Conservation (phyloP, 2,797 vertebrate species). For the Diglossa cyanea region DNA sequence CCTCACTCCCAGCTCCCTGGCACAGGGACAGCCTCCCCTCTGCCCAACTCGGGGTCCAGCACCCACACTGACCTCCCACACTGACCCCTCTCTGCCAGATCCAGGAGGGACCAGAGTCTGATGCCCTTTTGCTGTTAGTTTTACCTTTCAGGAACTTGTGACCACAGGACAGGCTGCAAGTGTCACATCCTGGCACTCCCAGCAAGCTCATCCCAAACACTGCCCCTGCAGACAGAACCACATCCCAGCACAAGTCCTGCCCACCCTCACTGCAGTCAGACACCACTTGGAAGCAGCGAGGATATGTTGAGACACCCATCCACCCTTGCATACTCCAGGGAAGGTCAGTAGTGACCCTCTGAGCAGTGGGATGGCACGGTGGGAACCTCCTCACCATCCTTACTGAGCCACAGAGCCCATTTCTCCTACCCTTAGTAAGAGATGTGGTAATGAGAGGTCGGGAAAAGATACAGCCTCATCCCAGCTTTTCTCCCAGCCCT, state of each 20-base stretch:
- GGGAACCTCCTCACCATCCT: neutral
- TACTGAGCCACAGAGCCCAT: rapidly evolving
- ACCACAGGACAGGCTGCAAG: neutral
- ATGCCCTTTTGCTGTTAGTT: neutral
- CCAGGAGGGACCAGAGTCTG: neutral
- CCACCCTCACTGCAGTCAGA: neutral
- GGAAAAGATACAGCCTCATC: neutral
- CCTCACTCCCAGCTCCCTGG: neutral
- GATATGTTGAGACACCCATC: neutral
- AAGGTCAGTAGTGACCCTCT: neutral
- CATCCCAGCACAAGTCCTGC: neutral
- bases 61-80: rapidly evolving
- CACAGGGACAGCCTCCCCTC: neutral
- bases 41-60: rapidly evolving
- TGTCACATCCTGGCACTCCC: rapidly evolving
- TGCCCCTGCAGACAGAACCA: neutral
- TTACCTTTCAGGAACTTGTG: neutral
- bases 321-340: rapidly evolving
- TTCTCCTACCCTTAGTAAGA: neutral
- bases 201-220: neutral
- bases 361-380: neutral
- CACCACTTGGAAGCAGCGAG: neutral
- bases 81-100: neutral
- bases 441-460: neutral
- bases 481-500: neutral